Percentiles rank a stretch among this genome's conserved stretches.
phyloP scores from a whole-genome alignment of 2,797 vertebrate species.

The Enteromius fasciolatus region DNA sequence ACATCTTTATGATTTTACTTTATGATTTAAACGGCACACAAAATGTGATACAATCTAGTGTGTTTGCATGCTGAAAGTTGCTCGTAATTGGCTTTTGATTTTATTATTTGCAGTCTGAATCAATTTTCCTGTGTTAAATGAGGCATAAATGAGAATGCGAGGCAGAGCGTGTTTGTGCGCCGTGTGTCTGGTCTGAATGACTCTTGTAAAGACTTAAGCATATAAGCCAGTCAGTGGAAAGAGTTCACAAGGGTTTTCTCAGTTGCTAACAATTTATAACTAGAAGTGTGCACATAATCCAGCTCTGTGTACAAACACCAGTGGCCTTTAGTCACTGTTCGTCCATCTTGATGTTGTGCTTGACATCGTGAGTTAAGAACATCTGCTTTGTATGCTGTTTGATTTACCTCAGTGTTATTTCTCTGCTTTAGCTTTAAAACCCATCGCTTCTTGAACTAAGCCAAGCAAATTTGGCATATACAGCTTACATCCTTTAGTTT shows the following conservation, averaged over 20 bases:
- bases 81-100: conserved; percentile 10
- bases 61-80: conserved; percentile 17
- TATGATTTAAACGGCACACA: neutral
- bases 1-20: neutral
- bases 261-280: conserved; percentile 19
- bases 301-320: conserved; percentile 4
- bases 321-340: conserved; percentile 1
- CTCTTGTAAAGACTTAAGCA: conserved; percentile 33
- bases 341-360: conserved; percentile 9
- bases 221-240: conserved; percentile 10
- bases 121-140: conserved; percentile 25
- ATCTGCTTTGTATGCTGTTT: neutral
- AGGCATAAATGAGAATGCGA: conserved; percentile 2
- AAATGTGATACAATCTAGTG: conserved; percentile 1
- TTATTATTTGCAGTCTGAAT: neutral
- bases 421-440: conserved; percentile 4
- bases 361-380: conserved; percentile 14
- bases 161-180: neutral
- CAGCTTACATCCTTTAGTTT: neutral
- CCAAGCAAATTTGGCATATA: neutral
- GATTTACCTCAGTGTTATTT: conserved; percentile 7
- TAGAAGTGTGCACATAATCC: conserved; percentile 28
- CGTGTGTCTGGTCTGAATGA: neutral
- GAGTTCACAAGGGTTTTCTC: neutral
- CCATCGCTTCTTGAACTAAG: neutral